Percentiles rank a stretch among this genome's conserved stretches.
Evolutionary conservation across 2,888 invertebrate species (phyloP).

Genomic region (Leptopilina drosophilae): DNA sequence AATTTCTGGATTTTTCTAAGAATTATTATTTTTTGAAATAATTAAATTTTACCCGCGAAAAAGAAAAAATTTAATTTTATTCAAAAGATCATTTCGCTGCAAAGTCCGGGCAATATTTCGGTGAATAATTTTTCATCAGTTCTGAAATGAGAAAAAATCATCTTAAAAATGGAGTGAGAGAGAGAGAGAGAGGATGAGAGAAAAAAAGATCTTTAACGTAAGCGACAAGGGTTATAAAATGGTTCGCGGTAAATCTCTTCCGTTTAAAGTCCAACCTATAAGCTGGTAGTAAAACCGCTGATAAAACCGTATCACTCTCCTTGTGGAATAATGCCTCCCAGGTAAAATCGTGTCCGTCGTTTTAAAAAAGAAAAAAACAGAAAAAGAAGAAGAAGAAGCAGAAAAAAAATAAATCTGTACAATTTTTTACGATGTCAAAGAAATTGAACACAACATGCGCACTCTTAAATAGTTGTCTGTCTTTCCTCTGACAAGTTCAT

Average conservation of each 20-base stretch:
- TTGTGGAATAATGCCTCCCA: constrained; percentile 10
- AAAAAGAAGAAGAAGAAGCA: too few relatives aligned
- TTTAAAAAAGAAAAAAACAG: constrained; percentile 2
- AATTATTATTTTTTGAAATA: too few relatives aligned
- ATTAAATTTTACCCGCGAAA: too few relatives aligned
- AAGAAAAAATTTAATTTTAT: too few relatives aligned
- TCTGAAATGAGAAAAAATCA: neutral
- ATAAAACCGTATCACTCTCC: constrained; percentile 20
- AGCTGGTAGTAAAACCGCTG: constrained; percentile 20
- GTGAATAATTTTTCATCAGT: neutral
- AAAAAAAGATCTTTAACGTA: constrained; percentile 5
- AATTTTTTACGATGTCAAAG: constrained; percentile 11
- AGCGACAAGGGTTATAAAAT: constrained; percentile 24
- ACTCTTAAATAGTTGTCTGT: neutral
- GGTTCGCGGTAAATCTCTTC: constrained; percentile 6
- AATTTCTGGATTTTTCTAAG: too few relatives aligned
- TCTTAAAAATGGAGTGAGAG: too few relatives aligned
- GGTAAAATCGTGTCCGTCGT: neutral
- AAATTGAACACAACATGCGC: neutral
- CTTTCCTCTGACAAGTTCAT: constrained; percentile 4
- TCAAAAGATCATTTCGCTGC: neutral
- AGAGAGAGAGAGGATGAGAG: neutral
- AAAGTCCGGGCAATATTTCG: neutral
- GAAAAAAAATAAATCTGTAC: neutral
- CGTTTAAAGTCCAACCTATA: constrained; percentile 17